A percentile compares a stretch with the other conserved stretches of the same genome.
These are phyloP conservation scores for Aporophyla nigra DNA, from an alignment of 2,888 invertebrate genomes.

Conservation along the genomic window DNA sequence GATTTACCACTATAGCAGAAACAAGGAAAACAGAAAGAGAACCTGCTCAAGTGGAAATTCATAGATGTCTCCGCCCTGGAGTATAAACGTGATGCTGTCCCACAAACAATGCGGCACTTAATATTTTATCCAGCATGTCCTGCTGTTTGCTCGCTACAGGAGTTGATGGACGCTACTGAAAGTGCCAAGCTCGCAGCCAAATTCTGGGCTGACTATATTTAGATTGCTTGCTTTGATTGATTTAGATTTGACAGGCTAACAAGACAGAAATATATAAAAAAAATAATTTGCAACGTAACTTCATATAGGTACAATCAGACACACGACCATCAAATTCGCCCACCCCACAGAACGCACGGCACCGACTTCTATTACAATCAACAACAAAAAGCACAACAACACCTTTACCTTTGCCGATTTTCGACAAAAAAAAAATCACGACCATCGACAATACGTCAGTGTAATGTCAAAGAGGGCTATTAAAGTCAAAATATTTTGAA, in stretches of 20 bases:
- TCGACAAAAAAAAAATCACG: conserved; percentile 69
- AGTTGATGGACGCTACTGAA: no score
- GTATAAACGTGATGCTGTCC: no score
- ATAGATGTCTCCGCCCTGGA: no score
- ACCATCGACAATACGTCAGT: conserved; percentile 81
- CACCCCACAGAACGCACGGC: conserved; percentile 59
- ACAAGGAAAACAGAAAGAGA: not conserved
- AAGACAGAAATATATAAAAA: not conserved
- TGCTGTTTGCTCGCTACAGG: no score
- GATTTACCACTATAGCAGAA: not conserved
- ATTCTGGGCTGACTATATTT: no score
- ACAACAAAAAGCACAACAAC: conserved; percentile 50
- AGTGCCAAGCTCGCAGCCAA: no score
- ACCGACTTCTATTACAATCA: conserved; percentile 62
- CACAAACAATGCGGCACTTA: no score
- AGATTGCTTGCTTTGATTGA: no score
- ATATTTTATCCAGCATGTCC: no score
- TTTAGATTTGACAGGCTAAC: no score
- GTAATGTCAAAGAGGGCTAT: conserved; percentile 83
- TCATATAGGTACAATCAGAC: conserved; percentile 9
- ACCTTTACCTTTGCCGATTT: conserved; percentile 69
- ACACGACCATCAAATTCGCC: conserved; percentile 39
- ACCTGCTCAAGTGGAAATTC: no score
- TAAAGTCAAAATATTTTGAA: conserved; percentile 91
- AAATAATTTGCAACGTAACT: conserved; percentile 7